Evolutionary conservation across 2,113 vertebrate species (phyloP).

Genomic region (Corythoichthys haematopterus): DNA sequence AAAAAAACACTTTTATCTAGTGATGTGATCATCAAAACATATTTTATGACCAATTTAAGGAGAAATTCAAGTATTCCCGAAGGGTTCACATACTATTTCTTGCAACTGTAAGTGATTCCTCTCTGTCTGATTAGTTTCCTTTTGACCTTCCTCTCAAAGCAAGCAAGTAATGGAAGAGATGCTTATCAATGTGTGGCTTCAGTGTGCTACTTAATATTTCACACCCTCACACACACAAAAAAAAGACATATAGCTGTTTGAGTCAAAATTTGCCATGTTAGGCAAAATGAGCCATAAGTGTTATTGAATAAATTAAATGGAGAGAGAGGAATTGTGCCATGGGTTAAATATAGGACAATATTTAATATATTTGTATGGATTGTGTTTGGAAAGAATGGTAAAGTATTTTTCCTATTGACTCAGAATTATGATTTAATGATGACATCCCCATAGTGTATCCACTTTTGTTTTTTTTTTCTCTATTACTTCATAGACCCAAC

Average conservation of each 20-base stretch:
- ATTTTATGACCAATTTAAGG: too few relatives aligned
- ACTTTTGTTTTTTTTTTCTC: neutral
- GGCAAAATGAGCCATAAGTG: neutral
- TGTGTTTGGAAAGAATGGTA: too few relatives aligned
- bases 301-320: neutral
- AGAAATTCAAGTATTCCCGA: too few relatives aligned
- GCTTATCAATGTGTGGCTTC: conserved; percentile 74
- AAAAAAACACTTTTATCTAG: too few relatives aligned
- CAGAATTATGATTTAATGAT: neutral
- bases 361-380: too few relatives aligned
- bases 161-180: conserved; percentile 70
- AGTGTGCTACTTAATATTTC: conserved; percentile 78
- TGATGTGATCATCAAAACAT: too few relatives aligned
- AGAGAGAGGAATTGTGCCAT: neutral
- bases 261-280: conserved; percentile 29
- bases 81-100: too few relatives aligned
- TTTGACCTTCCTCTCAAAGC: conserved; percentile 28
- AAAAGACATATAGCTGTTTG: conserved; percentile 34
- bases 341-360: neutral
- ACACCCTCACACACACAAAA: conserved; percentile 67
- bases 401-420: neutral
- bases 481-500: conserved; percentile 18
- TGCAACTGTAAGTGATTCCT: conserved; percentile 11
- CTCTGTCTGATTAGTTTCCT: conserved; percentile 19
- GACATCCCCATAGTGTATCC: neutral